phyloP scores from a whole-genome alignment of 2,113 vertebrate species.

The Actinemys pallida region DNA sequence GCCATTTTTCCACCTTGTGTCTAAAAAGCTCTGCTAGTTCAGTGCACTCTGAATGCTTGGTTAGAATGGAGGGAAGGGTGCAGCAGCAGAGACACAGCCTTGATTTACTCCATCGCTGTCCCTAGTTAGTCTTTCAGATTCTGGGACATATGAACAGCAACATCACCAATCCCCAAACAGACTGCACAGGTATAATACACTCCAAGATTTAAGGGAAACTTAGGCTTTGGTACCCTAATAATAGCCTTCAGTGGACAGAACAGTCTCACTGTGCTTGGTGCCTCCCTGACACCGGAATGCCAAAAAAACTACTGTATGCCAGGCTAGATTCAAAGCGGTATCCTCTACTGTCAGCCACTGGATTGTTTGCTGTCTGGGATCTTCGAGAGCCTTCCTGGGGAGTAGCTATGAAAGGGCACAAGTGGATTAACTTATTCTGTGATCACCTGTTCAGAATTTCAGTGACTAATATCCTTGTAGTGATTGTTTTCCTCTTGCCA shows the following conservation, averaged over 20 bases:
- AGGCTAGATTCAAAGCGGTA: background rate
- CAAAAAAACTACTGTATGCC: background rate
- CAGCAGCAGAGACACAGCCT: background rate
- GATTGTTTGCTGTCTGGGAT: background rate
- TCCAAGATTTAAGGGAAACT: background rate
- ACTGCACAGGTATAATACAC: background rate
- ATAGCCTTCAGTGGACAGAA: background rate
- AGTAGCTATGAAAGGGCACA: background rate
- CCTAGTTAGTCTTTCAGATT: background rate
- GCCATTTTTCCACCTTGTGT: background rate
- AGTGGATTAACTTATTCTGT: background rate
- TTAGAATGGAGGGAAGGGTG: background rate
- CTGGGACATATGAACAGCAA: background rate
- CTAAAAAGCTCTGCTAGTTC: background rate
- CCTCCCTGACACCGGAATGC: background rate
- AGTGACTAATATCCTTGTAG: constrained; percentile 2
- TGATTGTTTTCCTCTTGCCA: background rate
- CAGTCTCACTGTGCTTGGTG: background rate
- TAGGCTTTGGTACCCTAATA: background rate
- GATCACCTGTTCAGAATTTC: background rate
- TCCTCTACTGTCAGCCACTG: background rate
- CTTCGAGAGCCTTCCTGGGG: background rate
- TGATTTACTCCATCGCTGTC: background rate
- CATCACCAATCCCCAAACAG: background rate
- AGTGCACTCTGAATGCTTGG: background rate